phyloP scores from a whole-genome alignment of 2,888 invertebrate genomes.

The Ethmia dodecea region DNA sequence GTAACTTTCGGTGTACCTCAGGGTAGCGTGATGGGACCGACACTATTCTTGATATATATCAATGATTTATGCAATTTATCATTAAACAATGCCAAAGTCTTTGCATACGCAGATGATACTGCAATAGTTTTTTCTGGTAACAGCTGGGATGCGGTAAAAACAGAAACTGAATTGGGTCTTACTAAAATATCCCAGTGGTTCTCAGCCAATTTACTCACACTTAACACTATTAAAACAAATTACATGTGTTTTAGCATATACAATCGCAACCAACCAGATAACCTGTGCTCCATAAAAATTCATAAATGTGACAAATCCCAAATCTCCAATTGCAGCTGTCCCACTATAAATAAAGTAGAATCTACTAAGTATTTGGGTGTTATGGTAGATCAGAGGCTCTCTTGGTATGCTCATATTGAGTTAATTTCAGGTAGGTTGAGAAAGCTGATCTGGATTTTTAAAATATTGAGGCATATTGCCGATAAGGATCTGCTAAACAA shows the following conservation, averaged over 20 bases:
- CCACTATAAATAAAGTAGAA: not conserved
- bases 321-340: not conserved
- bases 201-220: not conserved
- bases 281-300: not conserved
- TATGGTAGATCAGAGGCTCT: not conserved
- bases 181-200: not conserved
- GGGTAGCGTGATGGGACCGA: not conserved
- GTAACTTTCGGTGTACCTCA: not conserved
- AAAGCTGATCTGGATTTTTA: no score
- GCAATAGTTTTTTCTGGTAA: constrained; percentile 1
- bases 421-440: no score
- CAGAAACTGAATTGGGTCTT: not conserved
- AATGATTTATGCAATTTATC: not conserved
- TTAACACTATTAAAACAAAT: not conserved
- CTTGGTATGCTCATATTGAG: not conserved
- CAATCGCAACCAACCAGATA: not conserved
- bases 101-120: constrained; percentile 1
- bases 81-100: not conserved
- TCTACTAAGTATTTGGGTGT: not conserved
- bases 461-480: no score
- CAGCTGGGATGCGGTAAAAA: not conserved
- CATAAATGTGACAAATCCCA: not conserved
- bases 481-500: no score
- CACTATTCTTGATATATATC: not conserved
- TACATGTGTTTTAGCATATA: not conserved